phyloP scores from a whole-genome alignment of 1,140 invertebrate genomes.

The Drosophila carrolli region DNA sequence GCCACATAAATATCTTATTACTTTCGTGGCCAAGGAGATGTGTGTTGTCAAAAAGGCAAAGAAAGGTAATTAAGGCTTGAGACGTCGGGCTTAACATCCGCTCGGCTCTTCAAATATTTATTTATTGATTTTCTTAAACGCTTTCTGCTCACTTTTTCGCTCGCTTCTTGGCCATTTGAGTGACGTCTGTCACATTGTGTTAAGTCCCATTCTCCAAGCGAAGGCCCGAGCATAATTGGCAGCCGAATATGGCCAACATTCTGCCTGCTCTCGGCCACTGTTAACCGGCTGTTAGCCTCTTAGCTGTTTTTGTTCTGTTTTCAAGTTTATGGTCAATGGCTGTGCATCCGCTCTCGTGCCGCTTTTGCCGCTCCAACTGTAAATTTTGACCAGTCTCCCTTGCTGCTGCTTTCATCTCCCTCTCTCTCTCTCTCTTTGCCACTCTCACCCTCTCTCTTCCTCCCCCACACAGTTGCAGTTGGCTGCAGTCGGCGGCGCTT shows the following conservation, averaged over 20 bases:
- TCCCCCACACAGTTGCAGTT: slow-evolving; percentile 45
- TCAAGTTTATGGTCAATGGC: slow-evolving; percentile 52
- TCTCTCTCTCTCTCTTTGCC: background rate
- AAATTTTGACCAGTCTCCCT: slow-evolving; percentile 14
- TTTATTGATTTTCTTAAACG: slow-evolving; percentile 75
- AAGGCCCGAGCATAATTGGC: slow-evolving; percentile 38
- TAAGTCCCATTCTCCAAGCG: slow-evolving; percentile 25
- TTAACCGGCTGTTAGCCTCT: slow-evolving; percentile 5
- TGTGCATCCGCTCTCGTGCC: slow-evolving; percentile 14
- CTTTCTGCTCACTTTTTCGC: slow-evolving; percentile 50
- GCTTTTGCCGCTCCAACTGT: slow-evolving; percentile 33
- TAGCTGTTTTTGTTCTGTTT: slow-evolving; percentile 6
- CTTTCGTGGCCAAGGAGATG: slow-evolving; percentile 17
- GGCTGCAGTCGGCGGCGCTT: slow-evolving; percentile 54
- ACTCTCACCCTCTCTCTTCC: slow-evolving; percentile 2
- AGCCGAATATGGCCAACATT: slow-evolving; percentile 19
- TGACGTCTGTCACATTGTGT: slow-evolving; percentile 70
- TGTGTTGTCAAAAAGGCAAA: slow-evolving; percentile 22
- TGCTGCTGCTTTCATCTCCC: slow-evolving; percentile 4
- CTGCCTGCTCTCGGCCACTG: slow-evolving; percentile 24
- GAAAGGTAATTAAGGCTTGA: slow-evolving; percentile 43
- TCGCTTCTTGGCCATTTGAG: slow-evolving; percentile 59
- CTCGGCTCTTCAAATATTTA: slow-evolving; percentile 57
- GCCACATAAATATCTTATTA: slow-evolving; percentile 67
- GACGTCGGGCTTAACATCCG: slow-evolving; percentile 45